These are phyloP conservation scores for Oreochromis grahami DNA, from an alignment of 2,797 vertebrate genomes.

Conservation along the genomic window DNA sequence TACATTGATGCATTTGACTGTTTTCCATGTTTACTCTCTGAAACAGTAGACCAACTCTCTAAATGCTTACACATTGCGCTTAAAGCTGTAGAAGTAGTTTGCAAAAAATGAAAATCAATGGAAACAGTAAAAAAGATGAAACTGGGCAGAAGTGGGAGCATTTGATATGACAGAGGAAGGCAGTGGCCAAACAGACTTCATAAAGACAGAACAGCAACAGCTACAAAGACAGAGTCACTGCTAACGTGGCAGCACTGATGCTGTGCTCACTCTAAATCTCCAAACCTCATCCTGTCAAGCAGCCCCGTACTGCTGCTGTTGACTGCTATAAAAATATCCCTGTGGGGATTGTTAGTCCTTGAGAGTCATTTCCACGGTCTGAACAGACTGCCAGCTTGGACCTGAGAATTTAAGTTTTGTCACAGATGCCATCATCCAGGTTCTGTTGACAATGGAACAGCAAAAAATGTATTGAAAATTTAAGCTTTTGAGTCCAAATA, in stretches of 20 bases:
- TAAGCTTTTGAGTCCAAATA: neutral
- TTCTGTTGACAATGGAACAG: neutral
- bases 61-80: neutral
- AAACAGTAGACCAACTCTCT: neutral
- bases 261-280: conserved; percentile 24
- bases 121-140: neutral
- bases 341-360: conserved; percentile 27
- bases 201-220: neutral
- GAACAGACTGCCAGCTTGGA: conserved; percentile 2
- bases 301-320: conserved; percentile 3
- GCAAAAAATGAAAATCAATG: neutral
- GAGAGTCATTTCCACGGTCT: conserved; percentile 24
- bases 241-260: conserved; percentile 18
- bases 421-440: neutral
- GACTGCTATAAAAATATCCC: conserved; percentile 26
- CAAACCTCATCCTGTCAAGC: conserved; percentile 13
- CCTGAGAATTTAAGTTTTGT: neutral
- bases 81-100: neutral
- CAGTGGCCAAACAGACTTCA: neutral
- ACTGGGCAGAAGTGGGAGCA: neutral
- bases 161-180: neutral
- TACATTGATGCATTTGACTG: neutral
- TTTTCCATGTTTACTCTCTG: neutral
- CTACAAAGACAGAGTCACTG: conserved; percentile 10
- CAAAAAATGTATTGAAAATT: neutral